A percentile compares a stretch with the other conserved stretches of the same genome.
These are phyloP conservation scores for Drosophila seguyi DNA, from an alignment of 1,140 invertebrate genomes.

Conservation along the genomic window DNA sequence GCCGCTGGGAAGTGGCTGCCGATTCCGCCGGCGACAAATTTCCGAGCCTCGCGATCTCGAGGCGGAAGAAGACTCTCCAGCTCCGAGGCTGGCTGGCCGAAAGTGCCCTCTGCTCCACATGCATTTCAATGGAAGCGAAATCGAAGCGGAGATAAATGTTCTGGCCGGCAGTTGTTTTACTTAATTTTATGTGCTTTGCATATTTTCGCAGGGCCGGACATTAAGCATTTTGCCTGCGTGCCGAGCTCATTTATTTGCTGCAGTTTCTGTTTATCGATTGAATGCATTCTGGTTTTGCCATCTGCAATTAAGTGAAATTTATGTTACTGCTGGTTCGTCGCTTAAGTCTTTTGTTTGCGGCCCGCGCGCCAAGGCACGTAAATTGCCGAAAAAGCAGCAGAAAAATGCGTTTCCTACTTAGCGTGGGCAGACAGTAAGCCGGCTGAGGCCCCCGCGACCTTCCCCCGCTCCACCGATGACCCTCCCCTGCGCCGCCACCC, in stretches of 20 bases:
- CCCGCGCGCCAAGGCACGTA: constrained; percentile 70
- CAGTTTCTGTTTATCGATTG: constrained; percentile 75
- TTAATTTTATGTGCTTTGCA: constrained; percentile 83
- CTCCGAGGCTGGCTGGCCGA: background rate
- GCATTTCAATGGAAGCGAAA: constrained; percentile 71
- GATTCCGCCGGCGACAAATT: constrained; percentile 59
- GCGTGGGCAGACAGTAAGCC: constrained; percentile 64
- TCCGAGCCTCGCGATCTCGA: constrained; percentile 40
- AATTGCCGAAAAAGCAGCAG: constrained; percentile 67
- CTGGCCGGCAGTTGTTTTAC: constrained; percentile 61
- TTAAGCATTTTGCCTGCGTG: constrained; percentile 79
- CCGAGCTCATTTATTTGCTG: constrained; percentile 76
- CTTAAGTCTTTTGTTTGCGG: constrained; percentile 82
- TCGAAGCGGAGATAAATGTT: constrained; percentile 72
- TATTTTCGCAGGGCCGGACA: constrained; percentile 53
- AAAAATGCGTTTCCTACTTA: constrained; percentile 74
- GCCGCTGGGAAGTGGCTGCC: constrained; percentile 38
- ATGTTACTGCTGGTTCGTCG: constrained; percentile 80
- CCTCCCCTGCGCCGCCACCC: background rate
- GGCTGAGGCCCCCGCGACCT: constrained; percentile 4
- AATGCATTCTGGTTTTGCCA: constrained; percentile 70
- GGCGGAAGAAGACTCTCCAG: constrained; percentile 40
- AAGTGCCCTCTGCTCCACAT: constrained; percentile 49
- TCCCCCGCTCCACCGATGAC: background rate
- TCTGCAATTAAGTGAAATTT: constrained; percentile 83